Evolutionary conservation across 2,113 vertebrate genomes (phyloP), one percentile per base, ranked within the genome.

Genomic region (Heterotilapia buettikoferi): DNA sequence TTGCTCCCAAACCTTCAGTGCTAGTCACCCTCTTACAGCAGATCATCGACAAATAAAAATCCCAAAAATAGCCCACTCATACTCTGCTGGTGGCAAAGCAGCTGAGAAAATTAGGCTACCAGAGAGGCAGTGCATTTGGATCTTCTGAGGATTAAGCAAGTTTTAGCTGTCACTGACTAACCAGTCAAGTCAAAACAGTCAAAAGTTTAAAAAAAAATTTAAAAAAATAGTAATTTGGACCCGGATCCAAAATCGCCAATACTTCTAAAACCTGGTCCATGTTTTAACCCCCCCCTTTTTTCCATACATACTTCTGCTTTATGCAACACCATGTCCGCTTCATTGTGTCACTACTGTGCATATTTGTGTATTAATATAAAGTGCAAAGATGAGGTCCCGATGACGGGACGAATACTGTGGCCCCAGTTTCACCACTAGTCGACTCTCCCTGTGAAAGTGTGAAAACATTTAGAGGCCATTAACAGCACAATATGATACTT

Each of bases 391-490:
- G 19, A 68, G 61, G 61, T 47, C 38, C 47, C 19, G 8, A 89
- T 76, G 85, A 89, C 81, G 81, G 86, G 57, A 38, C 18, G 11
- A 90, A 87, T 31, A 43, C 54, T 3, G 24, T 11, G 6, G 14
- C 80, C 84, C 52, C 19, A 84, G 18, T 11, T 83, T 89, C 63
- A 88, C 86, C 63, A 86, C 82, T 52, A 40, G 78, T 47, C 2
- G 18, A 50, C 53, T 83, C 85, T 83, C 73, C 40, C 71, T 66
- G 54, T 89, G 89, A 80, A 71, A 38, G 88, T 91, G 92, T 92
- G 87, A 94, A 94, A 94, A 83, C 84, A 92, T 92, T 93, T 84
- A 88, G 36, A 56, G 54, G 80, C 50, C 50, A 73, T 91, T 89
- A 85, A 82, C 80, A 88, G 78, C 66, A 47, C 9, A 7, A 90